Evolutionary conservation across 30 jellyfish, hydroid and myxozoan species (phyloP), one percentile per base, ranked within the genome.

Genomic region (Turritopsis dohrnii): DNA sequence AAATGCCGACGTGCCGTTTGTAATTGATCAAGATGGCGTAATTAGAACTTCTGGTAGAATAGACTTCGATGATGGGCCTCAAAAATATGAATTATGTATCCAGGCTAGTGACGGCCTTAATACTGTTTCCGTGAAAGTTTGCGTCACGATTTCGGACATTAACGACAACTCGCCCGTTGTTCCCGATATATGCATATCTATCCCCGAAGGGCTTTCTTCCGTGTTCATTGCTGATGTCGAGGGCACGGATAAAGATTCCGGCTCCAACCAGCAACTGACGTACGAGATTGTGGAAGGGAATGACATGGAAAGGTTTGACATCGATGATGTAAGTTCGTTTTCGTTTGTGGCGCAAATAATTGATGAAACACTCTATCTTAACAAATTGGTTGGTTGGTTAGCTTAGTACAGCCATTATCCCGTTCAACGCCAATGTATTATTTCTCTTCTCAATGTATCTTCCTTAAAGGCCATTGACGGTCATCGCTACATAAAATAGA

Each of bases 171-270:
- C 77, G 9, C 77, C 77, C 16, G 77, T 69, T n/a, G 28, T 23
- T 69, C 31, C 92, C 53, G 28, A 80, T 21, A 16, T 29, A 91
- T 21, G 85, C 88, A 73, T 76, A 17, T 65, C 25, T 41, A 81
- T 86, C 21, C 52, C 92, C 21, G 97, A 90, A 52, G 80, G 75
- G 81, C 28, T n/a, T 81, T 25, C 83, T 19, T 76, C 83, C 26
- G 97, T 95, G 13, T 21, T 84, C 21, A 79, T 85, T 23, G 72
- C 80, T 74, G 77, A 86, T 19, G 65, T 86, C 53, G 30, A 52
- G 0, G 95, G 92, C 53, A 74, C 87, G 19, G 97, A 90, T 75
- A 71, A 22, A 18, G 97, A 90, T 53, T 86, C 41, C 25, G 97
- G 95, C 20, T 24, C 71, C 16, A 81, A 85, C 77, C 92, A 88